Conservation (phyloP, 2,113 vertebrate species). For the Scalopus aquaticus region DNA sequence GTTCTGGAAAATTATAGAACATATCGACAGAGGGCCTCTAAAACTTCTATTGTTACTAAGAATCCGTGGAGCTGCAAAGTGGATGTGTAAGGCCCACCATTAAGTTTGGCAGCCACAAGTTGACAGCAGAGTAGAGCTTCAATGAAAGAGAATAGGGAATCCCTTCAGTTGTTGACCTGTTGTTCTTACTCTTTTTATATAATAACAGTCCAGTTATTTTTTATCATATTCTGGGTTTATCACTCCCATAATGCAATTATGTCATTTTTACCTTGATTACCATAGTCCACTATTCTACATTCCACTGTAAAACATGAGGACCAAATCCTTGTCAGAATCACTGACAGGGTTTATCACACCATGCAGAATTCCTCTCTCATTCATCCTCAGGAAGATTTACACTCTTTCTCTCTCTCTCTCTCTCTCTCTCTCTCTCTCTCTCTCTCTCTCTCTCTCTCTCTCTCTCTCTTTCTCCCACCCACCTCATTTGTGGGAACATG, state of each 20-base stretch:
- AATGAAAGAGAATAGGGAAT: neutral
- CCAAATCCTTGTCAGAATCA: neutral
- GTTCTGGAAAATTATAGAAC: neutral
- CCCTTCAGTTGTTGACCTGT: neutral
- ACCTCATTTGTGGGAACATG: too few species aligned
- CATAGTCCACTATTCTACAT: neutral
- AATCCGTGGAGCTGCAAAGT: neutral
- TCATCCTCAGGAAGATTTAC: neutral
- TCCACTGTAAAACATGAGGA: neutral
- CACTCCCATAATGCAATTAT: neutral
- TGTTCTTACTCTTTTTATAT: neutral
- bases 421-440: too few species aligned
- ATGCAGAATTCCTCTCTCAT: neutral
- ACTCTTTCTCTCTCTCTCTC: too few species aligned
- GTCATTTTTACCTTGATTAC: neutral
- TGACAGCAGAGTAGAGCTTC: neutral
- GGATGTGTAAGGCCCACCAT: neutral
- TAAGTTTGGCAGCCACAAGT: neutral
- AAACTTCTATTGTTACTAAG: neutral
- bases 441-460: too few species aligned
- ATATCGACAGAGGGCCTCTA: neutral
- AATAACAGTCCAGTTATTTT: neutral
- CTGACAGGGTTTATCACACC: neutral
- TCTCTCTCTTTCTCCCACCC: too few species aligned
- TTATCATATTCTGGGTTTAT: neutral